Conservation (phyloP, 2,113 vertebrate genomes). For the Stictonetta naevosa region DNA sequence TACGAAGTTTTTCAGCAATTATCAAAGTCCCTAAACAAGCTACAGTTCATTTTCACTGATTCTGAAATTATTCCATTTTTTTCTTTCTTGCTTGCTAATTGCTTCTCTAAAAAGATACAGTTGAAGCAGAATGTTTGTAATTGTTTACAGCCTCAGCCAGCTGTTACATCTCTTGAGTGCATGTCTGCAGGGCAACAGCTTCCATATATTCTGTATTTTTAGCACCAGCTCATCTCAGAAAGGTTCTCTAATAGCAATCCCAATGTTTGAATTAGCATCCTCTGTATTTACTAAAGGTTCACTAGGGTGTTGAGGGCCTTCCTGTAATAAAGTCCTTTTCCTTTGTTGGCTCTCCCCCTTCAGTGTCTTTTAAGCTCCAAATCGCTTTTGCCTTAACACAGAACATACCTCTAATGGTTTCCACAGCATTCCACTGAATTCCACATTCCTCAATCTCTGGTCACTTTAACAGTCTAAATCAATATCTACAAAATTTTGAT, state of each 20-base stretch:
- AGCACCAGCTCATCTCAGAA: conserved; percentile 68
- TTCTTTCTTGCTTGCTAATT: background rate
- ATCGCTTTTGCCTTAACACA: background rate
- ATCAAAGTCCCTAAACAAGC: conserved; percentile 54
- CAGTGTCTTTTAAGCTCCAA: conserved; percentile 36
- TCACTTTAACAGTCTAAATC: background rate
- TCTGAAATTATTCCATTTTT: conserved; percentile 61
- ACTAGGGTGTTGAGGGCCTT: background rate
- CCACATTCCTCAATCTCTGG: background rate
- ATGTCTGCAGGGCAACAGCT: conserved; percentile 73
- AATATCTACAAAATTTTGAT: background rate
- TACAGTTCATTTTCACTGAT: background rate
- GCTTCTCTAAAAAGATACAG: conserved; percentile 61
- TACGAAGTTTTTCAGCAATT: conserved; percentile 38
- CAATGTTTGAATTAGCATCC: conserved; percentile 71
- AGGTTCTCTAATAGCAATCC: conserved; percentile 71
- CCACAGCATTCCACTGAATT: conserved; percentile 1
- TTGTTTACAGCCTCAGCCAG: conserved; percentile 65
- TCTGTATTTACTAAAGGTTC: conserved; percentile 62
- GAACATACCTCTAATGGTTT: background rate
- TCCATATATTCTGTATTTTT: conserved; percentile 69
- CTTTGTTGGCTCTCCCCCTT: conserved; percentile 51
- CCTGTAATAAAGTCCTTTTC: conserved; percentile 28
- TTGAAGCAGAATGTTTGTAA: conserved; percentile 71
- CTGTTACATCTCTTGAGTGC: conserved; percentile 67